A percentile compares a stretch with the other conserved stretches of the same genome.
Evolutionary conservation across 2,888 invertebrate species (phyloP).

Genomic region (Yponomeuta plumbellus): DNA sequence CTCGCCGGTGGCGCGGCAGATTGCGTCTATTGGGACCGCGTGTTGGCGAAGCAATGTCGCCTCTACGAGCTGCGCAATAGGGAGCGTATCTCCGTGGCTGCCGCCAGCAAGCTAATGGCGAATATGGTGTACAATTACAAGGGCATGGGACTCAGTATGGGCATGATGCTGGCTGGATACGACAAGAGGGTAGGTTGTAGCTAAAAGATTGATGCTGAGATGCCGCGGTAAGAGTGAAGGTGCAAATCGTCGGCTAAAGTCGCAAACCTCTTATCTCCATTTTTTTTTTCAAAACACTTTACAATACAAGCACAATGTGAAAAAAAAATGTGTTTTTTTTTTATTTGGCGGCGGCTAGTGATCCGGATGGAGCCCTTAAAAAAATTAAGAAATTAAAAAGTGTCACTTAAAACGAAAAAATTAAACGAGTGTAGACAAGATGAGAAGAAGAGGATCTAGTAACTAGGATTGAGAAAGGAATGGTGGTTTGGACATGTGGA

Average conservation of each 20-base stretch:
- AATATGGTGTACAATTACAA: slow-evolving; percentile 99
- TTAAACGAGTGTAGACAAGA: too few species aligned
- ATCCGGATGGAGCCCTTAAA: too few species aligned
- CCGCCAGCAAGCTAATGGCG: slow-evolving; percentile 98
- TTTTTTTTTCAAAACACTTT: too few species aligned
- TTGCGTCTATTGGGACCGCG: slow-evolving; percentile 99
- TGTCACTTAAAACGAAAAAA: too few species aligned
- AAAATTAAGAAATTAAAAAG: too few species aligned
- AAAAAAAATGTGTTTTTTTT: too few species aligned
- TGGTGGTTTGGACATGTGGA: too few species aligned
- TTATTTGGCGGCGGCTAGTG: too few species aligned
- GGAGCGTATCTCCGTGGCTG: slow-evolving; percentile 97
- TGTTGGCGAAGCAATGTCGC: slow-evolving; percentile 97
- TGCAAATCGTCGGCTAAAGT: not conserved
- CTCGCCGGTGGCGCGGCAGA: slow-evolving; percentile 99
- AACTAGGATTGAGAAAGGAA: too few species aligned
- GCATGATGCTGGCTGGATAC: slow-evolving; percentile 98
- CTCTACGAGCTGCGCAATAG: slow-evolving; percentile 97
- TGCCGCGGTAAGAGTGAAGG: not conserved
- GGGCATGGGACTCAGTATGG: slow-evolving; percentile 91
- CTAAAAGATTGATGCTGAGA: not conserved
- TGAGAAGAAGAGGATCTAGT: too few species aligned
- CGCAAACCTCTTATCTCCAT: too few species aligned
- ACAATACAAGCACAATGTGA: too few species aligned
- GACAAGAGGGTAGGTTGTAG: slow-evolving; percentile 84